Evolutionary conservation across 2,797 vertebrate species (phyloP).

Genomic region (Hylomyscus alleni): DNA sequence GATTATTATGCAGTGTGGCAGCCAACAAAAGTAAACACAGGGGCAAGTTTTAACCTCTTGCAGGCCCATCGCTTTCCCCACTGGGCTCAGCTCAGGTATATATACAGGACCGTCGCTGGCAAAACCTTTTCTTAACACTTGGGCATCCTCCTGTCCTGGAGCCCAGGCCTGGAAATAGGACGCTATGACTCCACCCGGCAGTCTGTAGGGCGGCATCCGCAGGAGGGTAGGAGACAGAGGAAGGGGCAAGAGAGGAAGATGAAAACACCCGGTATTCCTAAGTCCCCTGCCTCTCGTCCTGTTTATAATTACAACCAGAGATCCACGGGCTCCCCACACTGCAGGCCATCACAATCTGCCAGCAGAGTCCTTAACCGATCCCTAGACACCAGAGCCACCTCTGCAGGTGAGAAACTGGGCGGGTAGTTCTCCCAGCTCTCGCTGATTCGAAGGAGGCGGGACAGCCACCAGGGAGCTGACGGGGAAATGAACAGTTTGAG

Average conservation of each 20-base stretch:
- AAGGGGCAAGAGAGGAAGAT: conserved; percentile 61
- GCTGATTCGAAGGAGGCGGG: background rate
- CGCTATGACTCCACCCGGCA: background rate
- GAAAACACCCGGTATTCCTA: background rate
- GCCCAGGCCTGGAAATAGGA: background rate
- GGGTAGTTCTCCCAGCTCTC: conserved; percentile 18
- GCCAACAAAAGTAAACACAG: conserved; percentile 89
- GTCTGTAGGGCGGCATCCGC: background rate
- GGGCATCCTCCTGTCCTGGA: conserved; percentile 50
- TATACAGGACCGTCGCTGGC: conserved; percentile 26
- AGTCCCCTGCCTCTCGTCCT: conserved; percentile 69
- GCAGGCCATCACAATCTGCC: background rate
- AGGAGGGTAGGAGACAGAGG: conserved; percentile 78
- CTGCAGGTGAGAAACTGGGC: background rate
- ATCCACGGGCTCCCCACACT: background rate
- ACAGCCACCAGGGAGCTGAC: background rate
- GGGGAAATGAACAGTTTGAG: background rate
- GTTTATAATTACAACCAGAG: background rate
- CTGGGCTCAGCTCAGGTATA: conserved; percentile 70
- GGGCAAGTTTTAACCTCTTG: conserved; percentile 90
- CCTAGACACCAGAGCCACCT: background rate
- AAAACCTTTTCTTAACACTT: conserved; percentile 23
- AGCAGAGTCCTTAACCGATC: background rate
- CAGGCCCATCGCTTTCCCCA: conserved; percentile 78
- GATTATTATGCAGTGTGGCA: conserved; percentile 90